Percentiles rank a stretch among this genome's conserved stretches.
Evolutionary conservation across 1,140 invertebrate genomes (phyloP).

Genomic region (Argopecten irradians): DNA sequence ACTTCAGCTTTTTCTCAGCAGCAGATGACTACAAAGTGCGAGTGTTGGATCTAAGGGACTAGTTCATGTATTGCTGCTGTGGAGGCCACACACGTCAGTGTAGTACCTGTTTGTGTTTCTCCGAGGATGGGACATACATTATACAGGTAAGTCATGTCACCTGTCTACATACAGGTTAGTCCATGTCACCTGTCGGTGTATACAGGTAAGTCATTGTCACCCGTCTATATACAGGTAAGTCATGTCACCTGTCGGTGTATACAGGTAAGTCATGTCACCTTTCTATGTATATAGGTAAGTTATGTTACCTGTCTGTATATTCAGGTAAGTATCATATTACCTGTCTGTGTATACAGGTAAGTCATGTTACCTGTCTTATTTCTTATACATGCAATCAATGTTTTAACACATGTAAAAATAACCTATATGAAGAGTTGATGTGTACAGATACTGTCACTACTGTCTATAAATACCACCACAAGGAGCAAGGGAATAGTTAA

Average conservation of each 20-base stretch:
- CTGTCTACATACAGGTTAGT: too few relatives aligned
- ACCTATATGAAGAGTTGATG: too few relatives aligned
- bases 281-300: conserved; percentile 75
- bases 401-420: background rate
- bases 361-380: background rate
- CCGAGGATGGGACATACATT: conserved; percentile 82
- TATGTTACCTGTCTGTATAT: conserved; percentile 80
- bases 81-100: conserved; percentile 89
- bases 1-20: conserved; percentile 84
- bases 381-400: background rate
- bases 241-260: too few relatives aligned
- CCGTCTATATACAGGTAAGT: background rate
- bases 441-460: too few relatives aligned
- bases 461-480: background rate
- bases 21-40: conserved; percentile 88
- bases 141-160: conserved; percentile 80
- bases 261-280: too few relatives aligned
- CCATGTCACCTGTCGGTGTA: background rate
- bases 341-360: background rate
- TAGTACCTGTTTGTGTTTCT: conserved; percentile 88
- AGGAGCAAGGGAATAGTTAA: too few relatives aligned
- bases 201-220: background rate
- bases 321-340: conserved; percentile 79
- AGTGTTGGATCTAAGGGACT: conserved; percentile 85
- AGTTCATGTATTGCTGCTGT: conserved; percentile 79